Base-by-base conservation (phyloP, 2,113 vertebrate species). In the Monarcha castaneiventris region DNA sequence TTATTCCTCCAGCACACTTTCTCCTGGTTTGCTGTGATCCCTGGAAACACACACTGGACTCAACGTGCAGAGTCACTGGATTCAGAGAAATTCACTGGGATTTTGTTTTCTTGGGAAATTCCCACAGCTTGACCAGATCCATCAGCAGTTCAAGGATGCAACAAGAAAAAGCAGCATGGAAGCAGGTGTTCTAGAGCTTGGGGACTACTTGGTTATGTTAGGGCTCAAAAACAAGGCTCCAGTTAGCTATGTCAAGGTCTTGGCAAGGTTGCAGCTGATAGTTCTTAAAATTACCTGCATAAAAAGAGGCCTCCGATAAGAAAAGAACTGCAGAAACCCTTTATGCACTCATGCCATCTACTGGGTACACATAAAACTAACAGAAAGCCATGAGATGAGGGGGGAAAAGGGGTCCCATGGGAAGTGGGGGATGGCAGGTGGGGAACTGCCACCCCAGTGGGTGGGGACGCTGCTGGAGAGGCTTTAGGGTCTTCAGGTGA, bases 261-360 rank as follows among this genome's bases (percentile, higher is more conserved):
- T 13, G 10, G 48, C 80, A 72, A 91, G 89, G 86, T 67, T 51
- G 21, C 30, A 78, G 54, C 72, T 71, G 19, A 4, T 6, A 7
- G 13, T 81, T 33, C 68, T 55, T 48, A 32, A 59, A 84, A 82
- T 12, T 7, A 46, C 43, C 37, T 26, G 11, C 59, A 67, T 6
- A 9, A 61, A 76, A 95, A 93, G 95, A 82, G 44, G 18, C 95
- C 96, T 97, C 96, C 96, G 91, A 95, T 46, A 94, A 95, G 91
- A 95, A 95, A 95, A 94, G 71, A 79, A 19, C 18, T 10, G 37
- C 61, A 81, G 39, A 86, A 95, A 95, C 78, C 76, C 54, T 84
- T 95, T 64, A 82, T 61, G 69, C 49, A 23, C 81, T 64, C 33
- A 79, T 93, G 96, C 96, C 96, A 95, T 76, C 96, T 96, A 46